Evolutionary conservation across 2,888 invertebrate species (phyloP).

Genomic region (Acronicta leporina): DNA sequence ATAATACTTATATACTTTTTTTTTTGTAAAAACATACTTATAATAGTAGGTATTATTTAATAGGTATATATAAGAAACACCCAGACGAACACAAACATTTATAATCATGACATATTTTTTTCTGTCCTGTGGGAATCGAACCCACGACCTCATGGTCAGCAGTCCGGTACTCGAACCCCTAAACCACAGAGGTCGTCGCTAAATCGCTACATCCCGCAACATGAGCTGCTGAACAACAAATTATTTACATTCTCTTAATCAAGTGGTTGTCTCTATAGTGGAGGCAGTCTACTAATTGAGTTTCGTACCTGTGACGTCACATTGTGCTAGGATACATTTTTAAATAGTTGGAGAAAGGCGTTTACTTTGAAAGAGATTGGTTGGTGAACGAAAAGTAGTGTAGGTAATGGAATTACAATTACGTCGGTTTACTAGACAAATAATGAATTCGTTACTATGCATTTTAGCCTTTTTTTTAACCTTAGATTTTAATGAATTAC

Average conservation of each 20-base stretch:
- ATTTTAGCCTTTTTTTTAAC: neutral
- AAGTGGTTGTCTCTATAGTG: conserved; percentile 58
- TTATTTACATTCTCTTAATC: conserved; percentile 68
- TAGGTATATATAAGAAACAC: no score
- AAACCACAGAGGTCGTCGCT: no score
- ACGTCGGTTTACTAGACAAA: neutral
- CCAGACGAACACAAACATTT: no score
- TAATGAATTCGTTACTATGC: neutral
- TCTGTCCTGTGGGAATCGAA: no score
- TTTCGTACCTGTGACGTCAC: conserved; percentile 35
- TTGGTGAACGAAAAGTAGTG: neutral
- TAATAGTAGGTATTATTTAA: no score
- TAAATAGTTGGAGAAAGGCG: conserved; percentile 30
- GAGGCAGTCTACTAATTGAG: conserved; percentile 61
- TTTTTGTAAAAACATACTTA: no score
- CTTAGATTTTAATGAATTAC: no score
- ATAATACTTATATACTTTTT: no score
- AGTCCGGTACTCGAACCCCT: no score
- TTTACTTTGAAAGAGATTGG: conserved; percentile 19
- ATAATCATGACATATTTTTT: no score
- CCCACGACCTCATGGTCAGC: no score
- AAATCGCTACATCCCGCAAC: conserved; percentile 22
- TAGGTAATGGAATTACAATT: neutral
- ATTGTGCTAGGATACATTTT: conserved; percentile 42
- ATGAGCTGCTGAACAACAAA: conserved; percentile 46